phyloP scores from a whole-genome alignment of 2,888 invertebrate species.

The Helicoverpa assulta region DNA sequence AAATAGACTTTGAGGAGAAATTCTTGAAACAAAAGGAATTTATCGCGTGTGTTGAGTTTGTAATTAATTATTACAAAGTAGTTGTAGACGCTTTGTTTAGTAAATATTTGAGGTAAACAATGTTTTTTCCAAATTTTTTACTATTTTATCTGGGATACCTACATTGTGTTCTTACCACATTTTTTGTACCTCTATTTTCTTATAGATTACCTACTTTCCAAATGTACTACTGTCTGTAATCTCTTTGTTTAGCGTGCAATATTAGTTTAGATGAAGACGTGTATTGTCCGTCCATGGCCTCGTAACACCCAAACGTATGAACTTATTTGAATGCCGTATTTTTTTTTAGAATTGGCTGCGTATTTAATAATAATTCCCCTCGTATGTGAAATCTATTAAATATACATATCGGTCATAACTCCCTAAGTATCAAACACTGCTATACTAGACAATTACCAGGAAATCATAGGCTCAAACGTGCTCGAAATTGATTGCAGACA shows the following conservation, averaged over 20 bases:
- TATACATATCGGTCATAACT: too few species aligned
- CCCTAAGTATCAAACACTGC: background rate
- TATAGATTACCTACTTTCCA: background rate
- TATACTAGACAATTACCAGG: constrained; percentile 22
- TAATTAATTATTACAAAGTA: constrained; percentile 63
- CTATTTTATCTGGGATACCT: background rate
- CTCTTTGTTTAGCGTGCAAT: background rate
- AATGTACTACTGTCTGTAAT: background rate
- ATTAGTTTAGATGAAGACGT: too few species aligned
- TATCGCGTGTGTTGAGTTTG: constrained; percentile 70
- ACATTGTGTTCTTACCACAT: background rate
- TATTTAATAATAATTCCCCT: background rate
- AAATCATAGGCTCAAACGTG: constrained; percentile 18
- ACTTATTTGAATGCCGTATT: too few species aligned
- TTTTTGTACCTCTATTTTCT: constrained; percentile 1
- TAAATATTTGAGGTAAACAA: constrained; percentile 62
- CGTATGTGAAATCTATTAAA: too few species aligned
- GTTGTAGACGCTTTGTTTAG: constrained; percentile 64
- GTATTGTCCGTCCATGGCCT: too few species aligned
- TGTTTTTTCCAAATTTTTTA: constrained; percentile 53
- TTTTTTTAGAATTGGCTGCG: too few species aligned
- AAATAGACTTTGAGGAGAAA: constrained; percentile 58
- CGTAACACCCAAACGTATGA: too few species aligned
- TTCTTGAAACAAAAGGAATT: constrained; percentile 57
- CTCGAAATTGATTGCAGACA: constrained; percentile 89